Evolutionary conservation across 35 echinoderm and acorn worm genomes (phyloP), one percentile per base, ranked within the genome.

Genomic region (Patiria miniata): DNA sequence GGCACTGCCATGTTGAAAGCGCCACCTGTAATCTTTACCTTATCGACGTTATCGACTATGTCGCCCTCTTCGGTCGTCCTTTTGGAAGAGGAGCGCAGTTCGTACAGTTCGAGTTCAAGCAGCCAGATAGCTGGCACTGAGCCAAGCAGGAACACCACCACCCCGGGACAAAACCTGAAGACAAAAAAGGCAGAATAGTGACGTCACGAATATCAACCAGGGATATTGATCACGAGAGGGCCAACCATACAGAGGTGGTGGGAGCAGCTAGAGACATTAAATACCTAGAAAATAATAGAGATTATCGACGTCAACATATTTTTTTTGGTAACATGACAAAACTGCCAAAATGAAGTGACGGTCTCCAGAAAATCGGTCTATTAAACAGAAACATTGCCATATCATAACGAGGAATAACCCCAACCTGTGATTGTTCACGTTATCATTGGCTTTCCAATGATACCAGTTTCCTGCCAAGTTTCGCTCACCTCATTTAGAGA

Each of bases 41-140:
- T 40, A n/a, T 33, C 1, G 28, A 39, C 60, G 78, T 69, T 51
- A 34, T 83, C 55, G 4, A 51, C 56, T 29, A 26, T 56, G 14
- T 15, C 54, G 1, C 28, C 33, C 42, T 47, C 42, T 16, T 78
- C 40, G 9, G 22, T 58, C 19, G 39, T 14, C 1, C 51, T 84
- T 9, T 15, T 42, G 30, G 68, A n/a, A 21, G 39, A 22, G 2
- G 7, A 39, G 0, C 90, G 68, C 15, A 29, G 39, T 7, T 81
- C 38, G 5, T 91, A 61, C 5, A 95, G 23, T 5, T 87, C 85
- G 3, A 95, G 39, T 73, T 95, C 93, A 9, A 95, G 76, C 22
- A 95, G 50, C 93, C 93, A 95, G 21, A 95, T 91, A 21, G 83
- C 79, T 1, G 93, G 93, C 9, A 95, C 89, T n/a, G 89, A 91